Base-by-base conservation (phyloP, 2,888 invertebrate species). In the Arctia plantaginis region DNA sequence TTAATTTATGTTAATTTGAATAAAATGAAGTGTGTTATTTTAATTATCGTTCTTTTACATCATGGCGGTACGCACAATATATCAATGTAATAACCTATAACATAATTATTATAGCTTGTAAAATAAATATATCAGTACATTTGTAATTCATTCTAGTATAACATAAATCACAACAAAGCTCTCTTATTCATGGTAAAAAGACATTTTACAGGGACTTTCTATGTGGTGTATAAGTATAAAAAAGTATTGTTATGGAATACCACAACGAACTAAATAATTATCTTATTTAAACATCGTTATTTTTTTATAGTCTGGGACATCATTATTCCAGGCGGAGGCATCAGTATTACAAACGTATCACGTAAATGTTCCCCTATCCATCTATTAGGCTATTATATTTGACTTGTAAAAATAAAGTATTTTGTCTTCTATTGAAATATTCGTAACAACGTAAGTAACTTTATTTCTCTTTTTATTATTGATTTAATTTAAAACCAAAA, bases 201-300 rank as follows among this genome's bases (percentile, higher is more conserved):
- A 93, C 92, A 92, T 92, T 91, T 85, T 94, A 93, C 93, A 93
- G 92, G 92, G 93, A 93, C 84, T 88, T 90, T 87, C 82, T 88
- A 87, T 81, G 78, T 81, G 82, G 77, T 82, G 82, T 85, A 77
- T 85, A 81, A 80, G 74, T 83, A 72, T 78, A 71, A 81, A 77
- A 77, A 75, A 81, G 76, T 79, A 77, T 79, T 78, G 80, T 82
- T 72, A 66, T 55, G 76, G 78, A 82, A 81, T 84, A 85, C 79
- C 81, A 80, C 78, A 81, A 79, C 44, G 55, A 79, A 77, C 68
- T 27, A 62, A 44, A n/a, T 41, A 41, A 35, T 41, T 30, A 27
- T 30, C 1, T 30, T 62, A 8, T 4, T 30, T 30, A 30, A 30
- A 62, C 7, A 7, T 30, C 8, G 3, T 30, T 30, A n/a, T 15